Evolutionary conservation across 1,140 invertebrate species (phyloP).

Genomic region (Bursaphelenchus mucronatus): DNA sequence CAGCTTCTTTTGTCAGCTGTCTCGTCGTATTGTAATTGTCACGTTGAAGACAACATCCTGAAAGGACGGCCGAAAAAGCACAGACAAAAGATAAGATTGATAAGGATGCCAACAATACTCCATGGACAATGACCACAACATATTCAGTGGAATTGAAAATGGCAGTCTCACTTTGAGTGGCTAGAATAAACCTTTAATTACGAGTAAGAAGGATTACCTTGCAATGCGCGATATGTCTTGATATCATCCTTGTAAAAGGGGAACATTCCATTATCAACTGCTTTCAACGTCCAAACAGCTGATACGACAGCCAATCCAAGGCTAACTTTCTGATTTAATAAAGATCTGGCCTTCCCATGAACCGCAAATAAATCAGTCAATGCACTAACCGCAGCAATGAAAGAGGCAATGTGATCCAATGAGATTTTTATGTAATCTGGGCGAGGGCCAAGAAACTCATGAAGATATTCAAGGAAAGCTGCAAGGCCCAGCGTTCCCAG

Average conservation of each 20-base stretch:
- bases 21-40: constrained; percentile 31
- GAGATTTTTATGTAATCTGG: constrained; percentile 59
- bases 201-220: constrained; percentile 15
- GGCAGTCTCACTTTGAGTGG: constrained; percentile 9
- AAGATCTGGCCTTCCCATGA: constrained; percentile 34
- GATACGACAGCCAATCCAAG: constrained; percentile 55
- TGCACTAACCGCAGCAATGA: constrained; percentile 51
- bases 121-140: constrained; percentile 52
- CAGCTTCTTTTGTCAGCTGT: constrained; percentile 29
- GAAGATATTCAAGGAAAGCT: constrained; percentile 54
- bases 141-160: constrained; percentile 34
- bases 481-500: constrained; percentile 46
- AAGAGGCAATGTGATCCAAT: constrained; percentile 52
- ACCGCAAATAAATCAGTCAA: constrained; percentile 49
- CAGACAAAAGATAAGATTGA: constrained; percentile 47
- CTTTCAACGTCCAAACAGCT: constrained; percentile 56
- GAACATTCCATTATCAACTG: constrained; percentile 55
- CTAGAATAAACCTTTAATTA: constrained; percentile 11
- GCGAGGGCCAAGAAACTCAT: constrained; percentile 44
- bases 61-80: constrained; percentile 42
- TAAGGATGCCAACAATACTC: constrained; percentile 45
- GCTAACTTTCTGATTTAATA: constrained; percentile 56
- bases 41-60: constrained; percentile 43
- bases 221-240: constrained; percentile 41
- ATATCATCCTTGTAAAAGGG: constrained; percentile 58